phyloP scores from a whole-genome alignment of 2,888 invertebrate genomes.

The Eilema griseolum region DNA sequence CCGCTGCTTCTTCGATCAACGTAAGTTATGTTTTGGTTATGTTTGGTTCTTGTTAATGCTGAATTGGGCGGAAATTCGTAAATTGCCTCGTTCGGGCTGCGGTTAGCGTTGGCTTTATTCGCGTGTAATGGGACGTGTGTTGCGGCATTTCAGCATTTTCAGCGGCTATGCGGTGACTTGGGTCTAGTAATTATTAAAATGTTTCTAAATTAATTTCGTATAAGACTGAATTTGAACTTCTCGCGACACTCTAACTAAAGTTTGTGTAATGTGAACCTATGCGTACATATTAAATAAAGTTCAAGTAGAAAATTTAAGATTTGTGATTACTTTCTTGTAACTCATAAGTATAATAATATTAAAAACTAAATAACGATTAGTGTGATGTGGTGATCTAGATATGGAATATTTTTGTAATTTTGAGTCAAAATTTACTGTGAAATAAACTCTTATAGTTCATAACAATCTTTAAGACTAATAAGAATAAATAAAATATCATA shows the following conservation, averaged over 20 bases:
- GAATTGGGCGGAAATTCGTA: slow-evolving; percentile 68
- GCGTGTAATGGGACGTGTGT: slow-evolving; percentile 67
- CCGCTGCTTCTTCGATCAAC: slow-evolving; percentile 87
- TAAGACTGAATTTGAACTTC: slow-evolving; percentile 27
- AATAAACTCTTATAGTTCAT: neutral
- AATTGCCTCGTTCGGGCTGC: slow-evolving; percentile 71
- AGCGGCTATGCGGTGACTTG: slow-evolving; percentile 59
- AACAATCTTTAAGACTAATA: neutral
- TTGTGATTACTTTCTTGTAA: neutral
- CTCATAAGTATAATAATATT: neutral
- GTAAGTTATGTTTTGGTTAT: slow-evolving; percentile 78
- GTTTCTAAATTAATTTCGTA: slow-evolving; percentile 30
- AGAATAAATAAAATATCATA: neutral
- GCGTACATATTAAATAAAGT: too few species aligned
- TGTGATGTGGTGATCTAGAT: neutral
- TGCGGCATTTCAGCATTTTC: slow-evolving; percentile 72
- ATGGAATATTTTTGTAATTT: neutral
- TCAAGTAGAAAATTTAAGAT: too few species aligned
- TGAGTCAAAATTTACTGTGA: neutral
- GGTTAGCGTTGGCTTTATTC: slow-evolving; percentile 70
- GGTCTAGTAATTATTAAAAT: slow-evolving; percentile 48
- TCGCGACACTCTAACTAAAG: slow-evolving; percentile 7
- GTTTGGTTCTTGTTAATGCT: slow-evolving; percentile 59
- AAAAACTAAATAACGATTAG: neutral
- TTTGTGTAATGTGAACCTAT: slow-evolving; percentile 34